phyloP scores from a whole-genome alignment of 2,888 invertebrate genomes.

The Pristionchus exspectatus region DNA sequence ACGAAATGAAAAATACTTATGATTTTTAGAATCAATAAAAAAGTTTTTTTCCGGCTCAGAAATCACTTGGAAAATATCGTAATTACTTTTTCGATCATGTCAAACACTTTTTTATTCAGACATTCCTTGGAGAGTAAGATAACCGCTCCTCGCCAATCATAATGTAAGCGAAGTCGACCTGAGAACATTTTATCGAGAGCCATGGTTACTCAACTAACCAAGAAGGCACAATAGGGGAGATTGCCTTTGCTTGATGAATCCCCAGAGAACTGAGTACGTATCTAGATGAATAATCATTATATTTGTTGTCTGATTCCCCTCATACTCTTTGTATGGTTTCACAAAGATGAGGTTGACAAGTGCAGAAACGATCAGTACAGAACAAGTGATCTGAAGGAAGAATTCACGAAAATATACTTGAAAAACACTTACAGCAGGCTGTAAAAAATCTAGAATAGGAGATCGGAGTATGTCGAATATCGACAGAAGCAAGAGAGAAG shows the following conservation, averaged over 20 bases:
- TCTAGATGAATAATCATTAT: background rate
- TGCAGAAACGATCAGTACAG: background rate
- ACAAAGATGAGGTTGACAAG: background rate
- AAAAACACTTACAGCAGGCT: background rate
- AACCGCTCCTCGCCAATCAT: too few species aligned
- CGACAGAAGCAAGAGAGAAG: background rate
- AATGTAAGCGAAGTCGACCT: background rate
- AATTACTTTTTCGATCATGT: too few species aligned
- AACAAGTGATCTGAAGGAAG: background rate
- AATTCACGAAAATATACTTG: background rate
- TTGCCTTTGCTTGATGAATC: background rate
- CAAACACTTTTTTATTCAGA: too few species aligned
- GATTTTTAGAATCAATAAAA: too few species aligned
- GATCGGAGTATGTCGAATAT: background rate
- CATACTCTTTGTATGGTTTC: constrained; percentile 23
- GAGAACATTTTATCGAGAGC: background rate
- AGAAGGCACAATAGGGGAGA: background rate
- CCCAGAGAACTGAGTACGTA: background rate
- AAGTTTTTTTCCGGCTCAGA: too few species aligned
- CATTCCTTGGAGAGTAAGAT: too few species aligned
- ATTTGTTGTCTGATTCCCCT: background rate
- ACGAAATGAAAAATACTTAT: too few species aligned
- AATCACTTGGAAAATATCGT: too few species aligned
- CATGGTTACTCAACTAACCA: background rate
- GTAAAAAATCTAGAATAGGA: background rate